Base-by-base conservation (phyloP, 1,140 invertebrate genomes). In the Hypsibius dujardini region DNA sequence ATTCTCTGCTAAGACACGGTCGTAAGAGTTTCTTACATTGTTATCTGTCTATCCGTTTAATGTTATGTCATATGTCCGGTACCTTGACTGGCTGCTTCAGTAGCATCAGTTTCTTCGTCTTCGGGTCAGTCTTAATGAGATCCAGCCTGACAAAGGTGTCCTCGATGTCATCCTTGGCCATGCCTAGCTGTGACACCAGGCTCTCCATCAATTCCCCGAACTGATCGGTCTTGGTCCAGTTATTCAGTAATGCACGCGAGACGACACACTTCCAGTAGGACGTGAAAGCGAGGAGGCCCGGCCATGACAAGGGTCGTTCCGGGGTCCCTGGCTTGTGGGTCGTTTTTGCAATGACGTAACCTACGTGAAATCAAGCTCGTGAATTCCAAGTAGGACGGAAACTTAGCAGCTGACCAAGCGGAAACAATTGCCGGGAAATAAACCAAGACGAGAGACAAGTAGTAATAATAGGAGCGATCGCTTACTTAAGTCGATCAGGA, bases 151-250 rank as follows among this genome's bases (percentile, higher is more conserved):
- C 62, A 12, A 67, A 67, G 12, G 42, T 67, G 42, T 67, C 62
- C 45, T 67, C 62, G 62, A 67, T 67, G 42, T 67, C 62, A 15
- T 67, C 62, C 62, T 67, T 67, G 0, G 62, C 42, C 62, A 67
- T 67, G 12, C 62, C 62, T 42, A 67, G 42, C 7, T 67, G 12
- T 12, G 3, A 7, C 12, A 67, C 45, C 62, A 67, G 12, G 62
- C 3, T 3, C 3, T 67, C 62, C 62, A 67, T 12, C 42, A 67
- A 42, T 7, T 12, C 62, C 12, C 12, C 3, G 62, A 15, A 67
- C 62, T 67, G 62, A 7, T 67, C 42, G 12, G 62, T 67, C 3
- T 45, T 45, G 3, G 12, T 42, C 62, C 62, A 67, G 12, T 67
- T 15, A 12, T 67, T 67, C 42, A 67, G 42, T 42, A 67, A 42